phyloP scores from a whole-genome alignment of 2,888 invertebrate species.

The Drosophila affinis region DNA sequence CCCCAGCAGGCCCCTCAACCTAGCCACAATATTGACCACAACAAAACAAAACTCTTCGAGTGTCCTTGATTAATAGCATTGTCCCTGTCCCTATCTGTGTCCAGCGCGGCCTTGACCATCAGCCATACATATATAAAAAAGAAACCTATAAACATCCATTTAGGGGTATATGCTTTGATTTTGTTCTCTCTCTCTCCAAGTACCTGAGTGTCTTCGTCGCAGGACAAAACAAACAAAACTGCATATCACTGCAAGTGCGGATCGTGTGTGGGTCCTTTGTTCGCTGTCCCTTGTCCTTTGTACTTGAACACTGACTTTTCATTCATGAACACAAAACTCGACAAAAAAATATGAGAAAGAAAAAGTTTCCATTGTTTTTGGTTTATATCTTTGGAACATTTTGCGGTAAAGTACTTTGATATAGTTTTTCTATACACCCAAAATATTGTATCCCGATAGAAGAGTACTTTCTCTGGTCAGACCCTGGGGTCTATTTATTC shows the following conservation, averaged over 20 bases:
- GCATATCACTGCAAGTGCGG: conserved; percentile 73
- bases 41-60: conserved; percentile 40
- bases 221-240: conserved; percentile 50
- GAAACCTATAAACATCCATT: conserved; percentile 38
- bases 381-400: conserved; percentile 22
- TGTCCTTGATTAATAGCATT: conserved; percentile 60
- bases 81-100: conserved; percentile 7
- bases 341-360: conserved; percentile 28
- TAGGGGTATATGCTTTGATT: conserved; percentile 9
- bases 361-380: conserved; percentile 46
- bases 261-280: conserved; percentile 41
- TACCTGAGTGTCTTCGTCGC: conserved; percentile 31
- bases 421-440: conserved; percentile 45
- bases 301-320: conserved; percentile 62
- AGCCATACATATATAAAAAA: conserved; percentile 31
- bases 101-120: conserved; percentile 46
- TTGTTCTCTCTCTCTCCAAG: conserved; percentile 7
- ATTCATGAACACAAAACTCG: conserved; percentile 58
- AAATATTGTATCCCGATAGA: not conserved
- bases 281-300: conserved; percentile 49
- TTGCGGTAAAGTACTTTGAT: conserved; percentile 65
- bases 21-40: conserved; percentile 75
- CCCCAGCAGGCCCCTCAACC: conserved; percentile 44
- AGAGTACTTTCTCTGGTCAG: not conserved
- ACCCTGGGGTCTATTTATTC: conserved; percentile 58